phyloP scores from a whole-genome alignment of 2,113 vertebrate genomes.

The Struthio camelus region DNA sequence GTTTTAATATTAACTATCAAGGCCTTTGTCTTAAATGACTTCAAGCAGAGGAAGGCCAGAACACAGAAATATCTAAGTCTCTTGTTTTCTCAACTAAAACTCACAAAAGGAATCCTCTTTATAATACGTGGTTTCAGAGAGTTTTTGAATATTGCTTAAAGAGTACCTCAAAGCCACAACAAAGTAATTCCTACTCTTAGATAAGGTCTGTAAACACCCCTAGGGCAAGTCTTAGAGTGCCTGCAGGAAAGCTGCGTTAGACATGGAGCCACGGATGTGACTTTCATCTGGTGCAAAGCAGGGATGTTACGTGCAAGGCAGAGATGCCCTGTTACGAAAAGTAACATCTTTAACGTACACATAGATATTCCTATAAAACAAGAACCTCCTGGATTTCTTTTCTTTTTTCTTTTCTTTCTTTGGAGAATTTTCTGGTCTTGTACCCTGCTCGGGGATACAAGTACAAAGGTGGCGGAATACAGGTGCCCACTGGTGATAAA shows the following conservation, averaged over 20 bases:
- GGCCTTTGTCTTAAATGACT: constrained; percentile 15
- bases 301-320: neutral
- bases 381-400: neutral
- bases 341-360: neutral
- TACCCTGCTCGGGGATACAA: neutral
- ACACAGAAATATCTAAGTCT: neutral
- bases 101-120: constrained; percentile 4
- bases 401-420: too few species aligned
- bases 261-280: constrained; percentile 28
- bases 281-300: constrained; percentile 45
- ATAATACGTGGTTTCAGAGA: constrained; percentile 3
- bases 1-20: constrained; percentile 20
- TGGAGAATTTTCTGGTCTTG: neutral
- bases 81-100: neutral
- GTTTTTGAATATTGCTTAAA: constrained; percentile 5
- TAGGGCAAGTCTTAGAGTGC: neutral
- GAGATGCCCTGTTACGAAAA: neutral
- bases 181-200: constrained; percentile 15
- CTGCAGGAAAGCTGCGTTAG: constrained; percentile 19
- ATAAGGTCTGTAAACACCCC: neutral
- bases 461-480: too few species aligned
- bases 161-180: neutral
- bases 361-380: neutral
- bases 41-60: neutral
- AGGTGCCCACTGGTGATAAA: neutral